Evolutionary conservation across 2,113 vertebrate genomes (phyloP).

Genomic region (Petrocephalus microphthalmus): DNA sequence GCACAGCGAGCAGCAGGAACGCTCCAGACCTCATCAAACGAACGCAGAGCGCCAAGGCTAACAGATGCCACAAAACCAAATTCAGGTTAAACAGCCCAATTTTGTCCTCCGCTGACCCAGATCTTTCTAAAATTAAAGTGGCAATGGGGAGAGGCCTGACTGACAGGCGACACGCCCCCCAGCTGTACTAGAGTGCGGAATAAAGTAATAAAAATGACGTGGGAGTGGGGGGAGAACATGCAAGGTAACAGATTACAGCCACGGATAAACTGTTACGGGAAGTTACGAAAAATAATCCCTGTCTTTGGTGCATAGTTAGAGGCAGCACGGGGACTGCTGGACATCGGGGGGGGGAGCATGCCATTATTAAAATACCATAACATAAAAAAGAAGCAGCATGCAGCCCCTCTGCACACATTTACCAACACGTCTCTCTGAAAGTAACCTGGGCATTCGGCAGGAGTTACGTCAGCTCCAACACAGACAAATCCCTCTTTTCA

Average conservation of each 20-base stretch:
- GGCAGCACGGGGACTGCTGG: constrained; percentile 14
- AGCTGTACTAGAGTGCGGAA: constrained; percentile 39
- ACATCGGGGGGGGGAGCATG: too few species aligned
- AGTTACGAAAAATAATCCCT: constrained; percentile 27
- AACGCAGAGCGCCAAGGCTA: neutral
- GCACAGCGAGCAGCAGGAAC: neutral
- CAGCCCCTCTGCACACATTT: neutral
- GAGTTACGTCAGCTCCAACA: neutral
- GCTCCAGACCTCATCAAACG: neutral
- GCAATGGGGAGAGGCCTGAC: neutral
- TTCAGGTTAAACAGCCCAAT: constrained; percentile 34
- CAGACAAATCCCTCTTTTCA: neutral
- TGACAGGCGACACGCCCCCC: constrained; percentile 31
- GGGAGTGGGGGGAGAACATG: neutral
- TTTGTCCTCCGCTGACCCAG: constrained; percentile 39
- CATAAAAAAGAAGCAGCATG: neutral
- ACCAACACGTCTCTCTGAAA: neutral
- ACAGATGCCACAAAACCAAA: neutral
- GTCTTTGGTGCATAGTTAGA: constrained; percentile 50
- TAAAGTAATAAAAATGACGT: constrained; percentile 42
- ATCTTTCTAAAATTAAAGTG: constrained; percentile 44
- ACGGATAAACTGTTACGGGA: neutral
- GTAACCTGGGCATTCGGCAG: neutral
- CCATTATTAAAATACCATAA: too few species aligned
- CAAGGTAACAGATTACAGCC: neutral